These are phyloP conservation scores for Actinia tenebrosa DNA, from an alignment of 64 coral and sea anemone genomes.

Conservation along the genomic window DNA sequence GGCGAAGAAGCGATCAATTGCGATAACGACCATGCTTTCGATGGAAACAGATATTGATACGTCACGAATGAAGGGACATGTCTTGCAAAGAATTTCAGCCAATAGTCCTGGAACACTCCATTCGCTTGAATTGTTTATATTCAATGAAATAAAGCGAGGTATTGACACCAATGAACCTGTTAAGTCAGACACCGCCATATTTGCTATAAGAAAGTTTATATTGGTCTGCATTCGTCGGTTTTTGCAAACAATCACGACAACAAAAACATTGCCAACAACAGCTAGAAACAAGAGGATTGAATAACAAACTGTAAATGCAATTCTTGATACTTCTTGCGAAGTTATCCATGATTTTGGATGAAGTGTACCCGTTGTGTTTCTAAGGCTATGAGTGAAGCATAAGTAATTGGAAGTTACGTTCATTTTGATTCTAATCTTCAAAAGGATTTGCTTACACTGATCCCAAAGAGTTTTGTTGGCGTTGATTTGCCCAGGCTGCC, in stretches of 20 bases:
- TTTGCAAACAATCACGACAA: conserved; percentile 25
- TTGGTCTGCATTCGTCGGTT: conserved; percentile 42
- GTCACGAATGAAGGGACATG: not conserved
- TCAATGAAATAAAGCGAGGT: not conserved
- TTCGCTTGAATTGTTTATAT: not conserved
- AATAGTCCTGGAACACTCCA: not conserved
- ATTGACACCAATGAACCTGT: not conserved
- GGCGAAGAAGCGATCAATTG: conserved; percentile 12
- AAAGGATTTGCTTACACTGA: no score
- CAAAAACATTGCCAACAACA: conserved; percentile 31
- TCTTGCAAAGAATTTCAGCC: not conserved
- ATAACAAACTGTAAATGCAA: not conserved
- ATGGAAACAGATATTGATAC: not conserved
- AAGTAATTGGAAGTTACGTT: not conserved
- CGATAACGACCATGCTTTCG: conserved; percentile 4
- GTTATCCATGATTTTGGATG: not conserved
- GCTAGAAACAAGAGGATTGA: conserved; percentile 19
- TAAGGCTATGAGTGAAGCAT: not conserved
- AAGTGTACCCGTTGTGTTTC: not conserved
- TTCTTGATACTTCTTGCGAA: not conserved
- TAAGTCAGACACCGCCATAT: conserved; percentile 62
- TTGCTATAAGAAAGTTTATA: conserved; percentile 59
- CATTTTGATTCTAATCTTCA: not conserved
- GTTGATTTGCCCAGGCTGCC: no score
- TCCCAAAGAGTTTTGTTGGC: no score